Evolutionary conservation across 1,140 invertebrate genomes (phyloP), one percentile per base, ranked within the genome.

Genomic region (Neocloeon triangulifer): DNA sequence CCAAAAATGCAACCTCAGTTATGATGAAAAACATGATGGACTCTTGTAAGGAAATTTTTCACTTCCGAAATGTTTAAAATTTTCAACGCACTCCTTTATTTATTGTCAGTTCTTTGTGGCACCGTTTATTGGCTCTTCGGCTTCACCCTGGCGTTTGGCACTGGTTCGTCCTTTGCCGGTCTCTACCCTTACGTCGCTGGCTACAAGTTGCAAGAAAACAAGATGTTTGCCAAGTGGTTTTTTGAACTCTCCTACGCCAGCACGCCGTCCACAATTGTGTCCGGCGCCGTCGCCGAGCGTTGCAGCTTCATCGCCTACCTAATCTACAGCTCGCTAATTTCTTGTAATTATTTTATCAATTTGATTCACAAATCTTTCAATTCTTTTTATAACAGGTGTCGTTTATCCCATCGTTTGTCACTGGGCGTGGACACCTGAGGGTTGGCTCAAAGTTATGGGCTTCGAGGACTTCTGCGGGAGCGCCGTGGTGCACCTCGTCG

Each of bases 1-100:
- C 58, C 18, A 68, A 66, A 48, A 68, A 66, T 39, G 52, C 60
- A 2, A 65, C 61, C 2, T 66, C 65, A 39, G 65, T 67, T 36
- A 44, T 68, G 6, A 55, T 67, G 41, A 66, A 66, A 44, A 68
- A 67, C 42, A 42, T 65, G 9, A 40, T 66, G 10, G 64, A 68
- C 44, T 50, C 57, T 12, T 62, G 62, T 64, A 49, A 57, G 59
- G n/a, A n/a, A n/a, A n/a, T n/a, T n/a, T n/a, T n/a, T n/a, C n/a
- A n/a, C n/a, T n/a, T n/a, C n/a, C n/a, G n/a, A n/a, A n/a, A n/a
- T n/a, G n/a, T n/a, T n/a, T n/a, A n/a, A n/a, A n/a, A n/a, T n/a
- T n/a, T n/a, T n/a, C n/a, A n/a, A n/a, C n/a, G n/a, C n/a, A n/a
- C n/a, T n/a, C n/a, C n/a, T n/a, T n/a, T n/a, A n/a, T n/a, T n/a